These are phyloP conservation scores for Epicampocera succincta DNA, from an alignment of 2,888 invertebrate species.

Conservation along the genomic window DNA sequence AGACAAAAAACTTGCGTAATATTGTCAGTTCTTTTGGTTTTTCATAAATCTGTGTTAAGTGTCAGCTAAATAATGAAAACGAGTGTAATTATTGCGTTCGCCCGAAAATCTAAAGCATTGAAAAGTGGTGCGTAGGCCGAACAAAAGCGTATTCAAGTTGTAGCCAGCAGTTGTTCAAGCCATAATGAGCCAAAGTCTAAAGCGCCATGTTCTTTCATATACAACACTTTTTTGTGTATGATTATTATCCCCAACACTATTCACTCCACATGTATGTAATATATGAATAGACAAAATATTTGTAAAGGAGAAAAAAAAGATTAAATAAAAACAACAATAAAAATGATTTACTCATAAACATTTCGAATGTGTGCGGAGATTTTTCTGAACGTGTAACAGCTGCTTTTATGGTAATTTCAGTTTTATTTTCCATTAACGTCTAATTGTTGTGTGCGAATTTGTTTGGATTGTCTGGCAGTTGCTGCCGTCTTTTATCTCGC, in stretches of 20 bases:
- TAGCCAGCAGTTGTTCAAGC: slow-evolving; percentile 10
- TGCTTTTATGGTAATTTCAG: slow-evolving; percentile 46
- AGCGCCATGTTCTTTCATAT: too few species aligned
- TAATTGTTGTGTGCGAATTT: slow-evolving; percentile 31
- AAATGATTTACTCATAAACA: slow-evolving; percentile 38
- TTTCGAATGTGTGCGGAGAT: slow-evolving; percentile 23
- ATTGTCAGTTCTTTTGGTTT: neutral
- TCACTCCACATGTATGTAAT: too few species aligned
- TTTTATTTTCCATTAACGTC: slow-evolving; percentile 27
- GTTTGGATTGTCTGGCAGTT: slow-evolving; percentile 18
- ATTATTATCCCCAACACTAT: neutral
- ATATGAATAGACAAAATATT: neutral
- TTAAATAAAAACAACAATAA: too few species aligned
- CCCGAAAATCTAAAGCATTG: slow-evolving; percentile 25
- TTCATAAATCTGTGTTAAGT: slow-evolving; percentile 35
- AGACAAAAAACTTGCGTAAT: slow-evolving; percentile 31
- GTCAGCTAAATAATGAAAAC: slow-evolving; percentile 14
- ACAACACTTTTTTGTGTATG: neutral
- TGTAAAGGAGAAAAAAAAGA: neutral
- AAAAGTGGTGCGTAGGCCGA: slow-evolving; percentile 50
- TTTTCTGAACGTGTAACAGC: slow-evolving; percentile 17
- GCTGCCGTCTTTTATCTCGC: neutral
- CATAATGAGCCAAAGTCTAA: neutral
- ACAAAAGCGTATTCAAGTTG: slow-evolving; percentile 35
- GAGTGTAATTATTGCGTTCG: slow-evolving; percentile 15